Base-by-base conservation (phyloP, 2,888 invertebrate species). In the Stenichneumon culpator region DNA sequence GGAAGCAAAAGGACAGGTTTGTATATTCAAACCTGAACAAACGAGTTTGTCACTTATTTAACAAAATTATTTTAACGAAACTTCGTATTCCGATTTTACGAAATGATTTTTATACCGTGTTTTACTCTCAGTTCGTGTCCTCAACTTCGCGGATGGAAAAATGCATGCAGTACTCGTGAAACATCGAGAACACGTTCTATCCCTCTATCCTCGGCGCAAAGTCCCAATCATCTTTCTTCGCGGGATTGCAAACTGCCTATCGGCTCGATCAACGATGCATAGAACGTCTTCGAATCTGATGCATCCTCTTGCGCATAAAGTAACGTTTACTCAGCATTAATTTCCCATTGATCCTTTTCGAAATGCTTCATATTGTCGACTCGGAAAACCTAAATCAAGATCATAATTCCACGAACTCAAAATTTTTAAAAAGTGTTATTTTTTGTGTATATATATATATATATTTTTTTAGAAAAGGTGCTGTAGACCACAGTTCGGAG, bases 221-320 rank as follows among this genome's bases (percentile, higher is more conserved):
- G 68, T 79, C 57, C 16, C 67, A 79, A 79, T 83, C 68, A 79
- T 79, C 68, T 54, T 70, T 72, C 70, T 70, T 72, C 54, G 50
- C 74, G 72, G 36, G 70, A 57, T 60, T 19, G 32, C 32, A 54
- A 25, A 16, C n/a, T 25, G 22, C 52, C 36, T n/a, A 67, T 67
- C n/a, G 25, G 36, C 19, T 9, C 65, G 54, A 72, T 39, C 57
- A 57, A 39, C 28, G 54, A 54, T 72, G 73, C 44, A 44, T 73
- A 19, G 22, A 73, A 25, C 44, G 44, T 73, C 5, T 25, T 60
- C 60, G 11, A 16, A 47, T 57, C 60, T 22, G 54, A 72, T 57
- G 57, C 25, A 39, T 7, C 3, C 9, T 67, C 11, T 67, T 4
- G 1, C 6, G 39, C 22, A 19, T 67, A 11, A 9, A 67, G 60